Base-by-base conservation (phyloP, 2,113 vertebrate species). In the Callopanchax toddi region DNA sequence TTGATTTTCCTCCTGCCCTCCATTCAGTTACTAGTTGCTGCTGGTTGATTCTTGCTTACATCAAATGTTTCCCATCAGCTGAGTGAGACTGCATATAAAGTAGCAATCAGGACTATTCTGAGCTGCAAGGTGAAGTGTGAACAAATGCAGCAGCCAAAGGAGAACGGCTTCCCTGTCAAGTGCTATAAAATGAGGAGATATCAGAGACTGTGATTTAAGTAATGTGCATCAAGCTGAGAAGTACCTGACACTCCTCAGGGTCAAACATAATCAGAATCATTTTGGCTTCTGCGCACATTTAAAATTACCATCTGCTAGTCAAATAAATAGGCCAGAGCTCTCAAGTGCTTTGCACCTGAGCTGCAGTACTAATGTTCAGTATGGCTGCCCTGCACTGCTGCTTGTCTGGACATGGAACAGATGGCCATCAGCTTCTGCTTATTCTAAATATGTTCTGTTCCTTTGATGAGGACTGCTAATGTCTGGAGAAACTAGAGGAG, bases 251-350 rank as follows among this genome's bases (percentile, higher is more conserved):
- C 20, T 76, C 61, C 48, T 70, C 68, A 25, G 68, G 71, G 82
- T 83, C 74, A 76, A 65, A 55, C 49, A 11, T 79, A 81, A 87
- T 71, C 76, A 60, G 67, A 79, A 78, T 69, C 55, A 79, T 78
- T 74, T 64, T 79, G 66, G 82, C 85, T 79, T 57, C 59, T 62
- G 64, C 67, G 71, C 56, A 63, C 37, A 68, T 71, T 51, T 73
- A 67, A 76, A 67, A 76, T 80, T 78, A 75, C 57, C 74, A 60
- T 67, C 70, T 65, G 64, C 60, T 37, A 21, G 54, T 78, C 59
- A 83, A 63, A 85, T 69, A 83, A 81, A 85, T 74, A 70, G 56
- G 54, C 54, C 51, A 42, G 32, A 34, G 21, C 17, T 53, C 70
- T 72, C 49, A 54, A 71, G 66, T 77, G 48, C 32, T 59, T 40